These are phyloP conservation scores for Bos indicus DNA, from an alignment of 2,113 vertebrate species.

Conservation along the genomic window DNA sequence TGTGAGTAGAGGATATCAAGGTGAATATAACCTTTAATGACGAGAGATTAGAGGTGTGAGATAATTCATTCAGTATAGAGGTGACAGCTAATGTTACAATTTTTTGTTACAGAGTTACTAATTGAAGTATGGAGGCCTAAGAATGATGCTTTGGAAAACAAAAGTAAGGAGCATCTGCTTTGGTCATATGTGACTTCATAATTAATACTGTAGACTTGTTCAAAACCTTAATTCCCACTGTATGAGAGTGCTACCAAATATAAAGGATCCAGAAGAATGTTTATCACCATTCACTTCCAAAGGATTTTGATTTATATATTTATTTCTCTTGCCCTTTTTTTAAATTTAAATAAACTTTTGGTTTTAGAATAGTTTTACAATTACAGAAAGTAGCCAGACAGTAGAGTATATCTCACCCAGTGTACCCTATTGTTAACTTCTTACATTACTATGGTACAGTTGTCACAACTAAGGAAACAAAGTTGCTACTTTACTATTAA, in stretches of 20 bases:
- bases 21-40: background rate
- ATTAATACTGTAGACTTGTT: background rate
- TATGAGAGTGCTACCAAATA: background rate
- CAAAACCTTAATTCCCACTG: background rate
- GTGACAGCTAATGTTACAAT: background rate
- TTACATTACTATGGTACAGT: background rate
- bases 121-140: constrained; percentile 3
- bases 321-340: background rate
- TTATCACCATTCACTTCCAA: background rate
- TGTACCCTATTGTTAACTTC: background rate
- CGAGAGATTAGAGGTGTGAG: background rate
- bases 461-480: constrained; percentile 23
- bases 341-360: background rate
- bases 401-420: background rate
- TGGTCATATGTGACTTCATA: constrained; percentile 4
- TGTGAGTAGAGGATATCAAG: background rate
- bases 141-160: background rate
- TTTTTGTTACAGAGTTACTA: background rate
- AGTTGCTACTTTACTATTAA: background rate
- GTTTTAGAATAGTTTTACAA: constrained; percentile 14
- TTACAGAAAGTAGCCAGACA: background rate
- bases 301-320: constrained; percentile 19
- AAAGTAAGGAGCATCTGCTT: background rate
- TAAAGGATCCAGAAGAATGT: background rate
- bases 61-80: background rate